phyloP scores from a whole-genome alignment of 2,113 vertebrate species.

The Copsychus sechellarum region DNA sequence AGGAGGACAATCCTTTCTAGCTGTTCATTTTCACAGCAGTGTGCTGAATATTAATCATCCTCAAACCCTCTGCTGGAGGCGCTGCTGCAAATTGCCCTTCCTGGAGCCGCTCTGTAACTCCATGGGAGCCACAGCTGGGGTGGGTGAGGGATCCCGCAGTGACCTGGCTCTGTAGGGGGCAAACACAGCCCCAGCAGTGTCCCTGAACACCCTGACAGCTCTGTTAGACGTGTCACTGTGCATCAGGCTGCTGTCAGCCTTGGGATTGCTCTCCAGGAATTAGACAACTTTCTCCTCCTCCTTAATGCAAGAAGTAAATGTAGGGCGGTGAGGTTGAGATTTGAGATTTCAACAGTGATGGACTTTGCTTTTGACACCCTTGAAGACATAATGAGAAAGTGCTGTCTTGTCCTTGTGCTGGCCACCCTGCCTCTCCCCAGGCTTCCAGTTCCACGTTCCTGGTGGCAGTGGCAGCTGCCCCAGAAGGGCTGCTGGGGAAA shows the following conservation, averaged over 20 bases:
- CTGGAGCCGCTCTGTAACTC: not conserved
- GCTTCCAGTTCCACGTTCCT: not conserved
- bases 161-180: not conserved
- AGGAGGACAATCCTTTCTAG: not conserved
- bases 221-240: not conserved
- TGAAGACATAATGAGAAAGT: not conserved
- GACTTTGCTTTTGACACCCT: not conserved
- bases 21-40: constrained; percentile 20
- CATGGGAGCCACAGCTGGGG: not conserved
- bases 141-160: accelerated
- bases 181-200: not conserved
- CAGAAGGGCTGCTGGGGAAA: accelerated
- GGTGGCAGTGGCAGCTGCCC: not conserved
- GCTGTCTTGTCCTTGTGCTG: not conserved
- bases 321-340: not conserved
- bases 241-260: not conserved
- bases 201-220: not conserved
- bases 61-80: not conserved
- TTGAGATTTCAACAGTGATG: not conserved
- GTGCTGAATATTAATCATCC: constrained; percentile 34
- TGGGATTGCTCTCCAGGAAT: not conserved
- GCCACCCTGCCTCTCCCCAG: not conserved
- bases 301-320: accelerated
- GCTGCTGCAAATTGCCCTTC: not conserved
- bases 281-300: not conserved